These are phyloP conservation scores for Podotricha telesiphe DNA, from an alignment of 2,888 invertebrate genomes.

Conservation along the genomic window DNA sequence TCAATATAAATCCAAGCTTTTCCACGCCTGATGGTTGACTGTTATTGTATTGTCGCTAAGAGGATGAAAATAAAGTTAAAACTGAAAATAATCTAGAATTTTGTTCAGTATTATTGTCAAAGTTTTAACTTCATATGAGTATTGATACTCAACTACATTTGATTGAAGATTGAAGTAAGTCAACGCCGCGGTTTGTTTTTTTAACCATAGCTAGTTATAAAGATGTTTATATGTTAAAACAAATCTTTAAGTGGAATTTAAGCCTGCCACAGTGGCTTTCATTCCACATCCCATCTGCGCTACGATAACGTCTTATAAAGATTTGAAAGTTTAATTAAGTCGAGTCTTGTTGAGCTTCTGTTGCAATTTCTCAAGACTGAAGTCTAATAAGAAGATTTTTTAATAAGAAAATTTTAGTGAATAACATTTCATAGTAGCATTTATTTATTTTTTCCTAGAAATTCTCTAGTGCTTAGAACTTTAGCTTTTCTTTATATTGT, in stretches of 20 bases:
- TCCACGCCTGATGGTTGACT: neutral
- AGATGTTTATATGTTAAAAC: too few species aligned
- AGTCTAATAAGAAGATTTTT: neutral
- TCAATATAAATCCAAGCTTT: slow-evolving; percentile 1
- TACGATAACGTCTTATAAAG: neutral
- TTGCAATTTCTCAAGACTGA: slow-evolving; percentile 8
- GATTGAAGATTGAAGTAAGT: too few species aligned
- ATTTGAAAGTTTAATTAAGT: slow-evolving; percentile 2
- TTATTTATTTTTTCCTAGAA: neutral
- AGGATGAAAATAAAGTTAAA: neutral
- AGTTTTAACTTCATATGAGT: too few species aligned
- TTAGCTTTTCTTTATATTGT: neutral
- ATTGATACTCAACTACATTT: too few species aligned
- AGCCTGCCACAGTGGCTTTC: too few species aligned
- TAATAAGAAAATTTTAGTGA: slow-evolving; percentile 1
- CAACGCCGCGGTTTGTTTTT: too few species aligned
- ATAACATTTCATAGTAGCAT: neutral
- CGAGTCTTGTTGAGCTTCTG: neutral
- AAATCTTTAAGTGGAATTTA: too few species aligned
- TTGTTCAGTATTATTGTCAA: too few species aligned
- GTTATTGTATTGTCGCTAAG: neutral
- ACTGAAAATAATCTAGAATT: neutral
- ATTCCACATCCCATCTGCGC: neutral
- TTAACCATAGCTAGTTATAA: too few species aligned
- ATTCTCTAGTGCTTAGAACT: neutral